Base-by-base conservation (phyloP, 2,113 vertebrate species). In the Tenebrosternarchus preto region DNA sequence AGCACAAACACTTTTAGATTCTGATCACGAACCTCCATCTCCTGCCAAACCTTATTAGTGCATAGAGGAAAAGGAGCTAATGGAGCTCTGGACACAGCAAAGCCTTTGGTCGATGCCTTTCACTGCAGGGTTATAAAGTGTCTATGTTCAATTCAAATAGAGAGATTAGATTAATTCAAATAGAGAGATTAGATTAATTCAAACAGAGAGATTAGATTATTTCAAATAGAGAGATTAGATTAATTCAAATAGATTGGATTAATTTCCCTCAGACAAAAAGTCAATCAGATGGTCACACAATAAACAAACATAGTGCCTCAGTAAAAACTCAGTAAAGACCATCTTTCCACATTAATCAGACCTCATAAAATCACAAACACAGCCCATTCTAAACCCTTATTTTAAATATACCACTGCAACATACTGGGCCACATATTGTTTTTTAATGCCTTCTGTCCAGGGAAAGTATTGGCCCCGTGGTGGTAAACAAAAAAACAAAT, bases 271-370 rank as follows among this genome's bases (percentile, higher is more conserved):
- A 64, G 15, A 19, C 61, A 19, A 31, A 64, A 31, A 31, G 61
- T 17, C 27, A 64, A 29, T 33, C 4, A 17, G 15, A 53, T 36
- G 73, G 20, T 22, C 22, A 22, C 59, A 15, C 7, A 5, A 16
- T 24, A 39, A 43, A 60, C 24, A 61, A 39, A 24, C 20, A 25
- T 24, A 78, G 78, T 70, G 36, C 77, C 86, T 88, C 89, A 89
- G 90, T 91, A 80, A 84, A 90, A 89, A 90, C 86, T 87, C n/a
- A n/a, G n/a, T 89, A 84, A 39, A 91, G 89, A 87, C 90, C 82
- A 89, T 86, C 86, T 90, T 88, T 90, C 89, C 87, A 79, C 85
- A 89, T 91, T 88, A 83, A 91, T 90, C 78, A 75, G 63, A 17
- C 63, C 82, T 64, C 76, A 86, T 93, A 91, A 91, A n/a, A 93